phyloP scores from a whole-genome alignment of 2,888 invertebrate species.

The Orchesellides sinensis region DNA sequence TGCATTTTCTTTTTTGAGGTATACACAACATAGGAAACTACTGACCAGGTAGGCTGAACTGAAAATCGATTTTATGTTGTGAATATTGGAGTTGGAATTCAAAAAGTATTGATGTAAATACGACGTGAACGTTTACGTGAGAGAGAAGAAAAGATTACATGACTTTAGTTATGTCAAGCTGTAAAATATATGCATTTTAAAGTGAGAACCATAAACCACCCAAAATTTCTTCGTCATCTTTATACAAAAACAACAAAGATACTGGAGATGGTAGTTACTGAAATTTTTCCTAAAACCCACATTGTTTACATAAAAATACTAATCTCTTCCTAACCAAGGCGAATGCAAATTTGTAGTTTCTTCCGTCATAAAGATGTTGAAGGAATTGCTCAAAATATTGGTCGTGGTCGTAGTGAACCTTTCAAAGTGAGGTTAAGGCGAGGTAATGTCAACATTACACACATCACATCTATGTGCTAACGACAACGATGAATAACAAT shows the following conservation, averaged over 20 bases:
- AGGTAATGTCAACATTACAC: conserved; percentile 21
- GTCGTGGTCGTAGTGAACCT: too few species aligned
- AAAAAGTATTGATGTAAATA: too few species aligned
- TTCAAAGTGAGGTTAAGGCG: background rate
- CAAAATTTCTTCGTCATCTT: conserved; percentile 5
- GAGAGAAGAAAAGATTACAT: too few species aligned
- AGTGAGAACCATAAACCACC: conserved; percentile 32
- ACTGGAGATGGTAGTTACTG: background rate
- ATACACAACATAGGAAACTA: too few species aligned
- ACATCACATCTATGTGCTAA: conserved; percentile 23
- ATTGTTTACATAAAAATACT: background rate
- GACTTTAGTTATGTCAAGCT: too few species aligned
- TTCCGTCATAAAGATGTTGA: background rate
- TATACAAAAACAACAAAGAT: conserved; percentile 8
- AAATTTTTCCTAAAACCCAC: background rate
- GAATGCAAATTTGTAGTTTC: conserved; percentile 1
- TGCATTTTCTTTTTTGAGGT: too few species aligned
- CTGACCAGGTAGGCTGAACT: too few species aligned
- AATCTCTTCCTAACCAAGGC: background rate
- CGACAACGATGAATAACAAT: conserved; percentile 52
- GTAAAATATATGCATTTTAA: too few species aligned
- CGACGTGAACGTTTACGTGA: too few species aligned
- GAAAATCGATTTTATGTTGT: too few species aligned
- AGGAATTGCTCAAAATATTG: background rate
- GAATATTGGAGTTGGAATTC: too few species aligned